Conservation (phyloP, 2,113 vertebrate species). For the Mus spicilegus region DNA sequence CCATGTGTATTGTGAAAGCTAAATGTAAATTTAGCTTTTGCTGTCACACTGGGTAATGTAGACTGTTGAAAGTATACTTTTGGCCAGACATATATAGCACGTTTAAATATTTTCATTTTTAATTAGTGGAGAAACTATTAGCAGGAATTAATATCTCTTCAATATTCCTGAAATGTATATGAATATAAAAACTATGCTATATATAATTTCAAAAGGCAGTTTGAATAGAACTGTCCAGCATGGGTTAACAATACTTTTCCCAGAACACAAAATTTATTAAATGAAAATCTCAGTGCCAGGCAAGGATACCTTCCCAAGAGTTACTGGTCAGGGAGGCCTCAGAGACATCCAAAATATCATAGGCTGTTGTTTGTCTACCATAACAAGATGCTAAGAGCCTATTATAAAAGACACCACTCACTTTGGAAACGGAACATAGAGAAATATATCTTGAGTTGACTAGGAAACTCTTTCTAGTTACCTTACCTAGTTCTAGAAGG, state of each 20-base stretch:
- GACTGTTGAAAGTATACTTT: background rate
- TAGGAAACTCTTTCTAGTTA: background rate
- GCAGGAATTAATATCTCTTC: background rate
- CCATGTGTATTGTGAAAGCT: background rate
- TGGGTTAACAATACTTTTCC: background rate
- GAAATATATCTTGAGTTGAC: background rate
- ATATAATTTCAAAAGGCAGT: background rate
- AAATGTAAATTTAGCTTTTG: background rate
- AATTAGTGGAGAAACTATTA: background rate
- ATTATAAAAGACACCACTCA: background rate
- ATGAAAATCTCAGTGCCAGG: background rate
- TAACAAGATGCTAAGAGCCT: background rate
- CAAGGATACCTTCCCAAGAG: background rate
- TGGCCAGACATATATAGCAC: background rate
- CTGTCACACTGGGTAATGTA: background rate
- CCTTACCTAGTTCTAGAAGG: background rate
- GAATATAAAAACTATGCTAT: background rate
- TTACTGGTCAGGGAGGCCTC: background rate
- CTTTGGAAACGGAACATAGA: background rate
- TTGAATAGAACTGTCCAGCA: background rate
- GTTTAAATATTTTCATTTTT: background rate
- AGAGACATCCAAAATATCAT: background rate
- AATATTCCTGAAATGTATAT: background rate
- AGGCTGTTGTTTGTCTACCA: background rate
- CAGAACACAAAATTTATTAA: background rate